phyloP scores from a whole-genome alignment of 2,113 vertebrate genomes.

The Archilochus colubris region DNA sequence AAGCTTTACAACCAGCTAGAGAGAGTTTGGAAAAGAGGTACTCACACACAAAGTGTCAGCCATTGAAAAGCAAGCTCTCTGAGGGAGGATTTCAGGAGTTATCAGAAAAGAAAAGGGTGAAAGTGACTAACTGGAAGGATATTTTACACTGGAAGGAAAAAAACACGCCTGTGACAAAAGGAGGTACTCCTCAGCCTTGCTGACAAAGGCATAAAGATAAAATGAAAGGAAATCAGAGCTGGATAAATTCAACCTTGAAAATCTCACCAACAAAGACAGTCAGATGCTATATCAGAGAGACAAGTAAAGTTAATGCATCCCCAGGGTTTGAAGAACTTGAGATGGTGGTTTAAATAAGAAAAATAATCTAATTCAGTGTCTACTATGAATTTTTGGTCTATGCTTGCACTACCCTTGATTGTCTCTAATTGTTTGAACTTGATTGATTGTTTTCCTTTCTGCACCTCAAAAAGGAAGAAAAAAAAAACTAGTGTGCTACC shows the following conservation, averaged over 20 bases:
- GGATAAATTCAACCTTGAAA: neutral
- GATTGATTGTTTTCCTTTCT: neutral
- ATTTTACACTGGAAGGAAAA: neutral
- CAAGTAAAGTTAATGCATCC: neutral
- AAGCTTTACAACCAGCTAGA: neutral
- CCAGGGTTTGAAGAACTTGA: neutral
- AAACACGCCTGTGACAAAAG: neutral
- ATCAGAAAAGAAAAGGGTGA: neutral
- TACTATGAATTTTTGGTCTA: neutral
- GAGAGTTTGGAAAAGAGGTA: neutral
- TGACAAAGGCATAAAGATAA: neutral
- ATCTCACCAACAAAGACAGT: neutral
- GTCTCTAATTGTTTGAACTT: neutral
- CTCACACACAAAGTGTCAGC: neutral
- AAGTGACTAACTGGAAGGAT: neutral
- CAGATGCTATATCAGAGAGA: neutral
- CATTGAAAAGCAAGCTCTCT: neutral
- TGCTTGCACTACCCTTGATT: neutral
- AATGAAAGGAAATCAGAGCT: neutral
- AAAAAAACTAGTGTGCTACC: neutral
- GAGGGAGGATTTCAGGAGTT: neutral
- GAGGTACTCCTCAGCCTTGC: neutral
- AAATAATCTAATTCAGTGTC: neutral
- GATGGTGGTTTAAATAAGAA: neutral
- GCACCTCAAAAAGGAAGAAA: neutral